These are phyloP conservation scores for Oreocharis arfaki DNA, from an alignment of 2,113 vertebrate species.

Conservation along the genomic window DNA sequence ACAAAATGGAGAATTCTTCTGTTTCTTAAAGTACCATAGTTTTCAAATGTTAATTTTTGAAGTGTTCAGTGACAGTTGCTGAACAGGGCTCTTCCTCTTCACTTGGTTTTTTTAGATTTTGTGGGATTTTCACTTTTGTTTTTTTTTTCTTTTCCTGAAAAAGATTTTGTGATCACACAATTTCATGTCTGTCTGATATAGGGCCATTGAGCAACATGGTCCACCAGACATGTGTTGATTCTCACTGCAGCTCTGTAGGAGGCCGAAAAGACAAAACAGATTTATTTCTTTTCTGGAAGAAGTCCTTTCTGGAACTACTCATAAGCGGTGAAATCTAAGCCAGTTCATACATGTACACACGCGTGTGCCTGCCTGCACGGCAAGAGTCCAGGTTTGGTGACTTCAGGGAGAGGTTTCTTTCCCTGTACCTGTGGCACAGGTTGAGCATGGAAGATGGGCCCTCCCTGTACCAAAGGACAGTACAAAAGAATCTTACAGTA, in stretches of 20 bases:
- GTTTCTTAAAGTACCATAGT: background rate
- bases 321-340: background rate
- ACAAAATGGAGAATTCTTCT: background rate
- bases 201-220: background rate
- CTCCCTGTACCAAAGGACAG: background rate
- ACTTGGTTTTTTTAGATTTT: background rate
- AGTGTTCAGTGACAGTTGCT: background rate
- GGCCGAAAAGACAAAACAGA: background rate
- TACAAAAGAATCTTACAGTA: background rate
- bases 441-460: background rate
- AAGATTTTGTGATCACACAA: background rate
- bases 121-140: background rate
- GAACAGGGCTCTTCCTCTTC: background rate
- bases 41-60: background rate
- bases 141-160: background rate
- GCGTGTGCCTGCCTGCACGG: rapidly evolving
- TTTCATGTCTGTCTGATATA: background rate
- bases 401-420: background rate
- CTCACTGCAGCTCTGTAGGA: background rate
- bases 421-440: background rate
- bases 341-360: rapidly evolving
- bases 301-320: background rate
- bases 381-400: background rate
- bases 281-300: background rate
- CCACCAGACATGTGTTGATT: background rate